A percentile compares a stretch with the other conserved stretches of the same genome.
phyloP scores from a whole-genome alignment of 2,797 vertebrate genomes.

The Phalloptychus januarius region DNA sequence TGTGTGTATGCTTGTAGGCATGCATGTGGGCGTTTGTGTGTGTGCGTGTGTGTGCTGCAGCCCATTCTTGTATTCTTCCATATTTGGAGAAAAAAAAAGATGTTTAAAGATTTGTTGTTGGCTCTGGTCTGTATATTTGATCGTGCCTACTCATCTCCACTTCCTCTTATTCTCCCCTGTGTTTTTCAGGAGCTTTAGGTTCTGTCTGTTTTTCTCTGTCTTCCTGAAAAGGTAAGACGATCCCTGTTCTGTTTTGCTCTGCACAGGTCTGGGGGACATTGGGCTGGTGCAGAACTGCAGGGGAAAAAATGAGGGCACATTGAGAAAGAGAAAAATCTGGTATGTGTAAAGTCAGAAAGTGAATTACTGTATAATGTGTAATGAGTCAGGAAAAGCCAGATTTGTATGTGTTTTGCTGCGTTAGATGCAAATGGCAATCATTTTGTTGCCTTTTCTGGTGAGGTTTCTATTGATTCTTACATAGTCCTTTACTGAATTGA shows the following conservation, averaged over 20 bases:
- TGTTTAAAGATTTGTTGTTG: background rate
- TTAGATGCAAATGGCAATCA: background rate
- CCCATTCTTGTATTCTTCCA: background rate
- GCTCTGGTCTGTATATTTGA: background rate
- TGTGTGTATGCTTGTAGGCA: too few species aligned
- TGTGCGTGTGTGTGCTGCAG: background rate
- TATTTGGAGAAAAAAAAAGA: background rate
- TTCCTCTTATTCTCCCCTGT: constrained; percentile 59
- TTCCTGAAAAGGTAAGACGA: constrained; percentile 81
- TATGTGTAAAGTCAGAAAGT: constrained; percentile 14
- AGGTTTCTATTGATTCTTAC: background rate
- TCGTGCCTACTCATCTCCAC: constrained; percentile 18
- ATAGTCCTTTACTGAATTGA: background rate
- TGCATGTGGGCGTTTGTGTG: too few species aligned
- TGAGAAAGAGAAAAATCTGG: constrained; percentile 19
- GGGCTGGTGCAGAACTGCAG: constrained; percentile 36
- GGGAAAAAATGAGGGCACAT: constrained; percentile 18
- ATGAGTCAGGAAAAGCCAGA: constrained; percentile 1
- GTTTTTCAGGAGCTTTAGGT: constrained; percentile 74
- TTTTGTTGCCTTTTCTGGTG: background rate
- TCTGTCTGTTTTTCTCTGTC: constrained; percentile 60
- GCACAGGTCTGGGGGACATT: constrained; percentile 68
- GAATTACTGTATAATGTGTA: constrained; percentile 14
- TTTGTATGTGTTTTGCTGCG: background rate
- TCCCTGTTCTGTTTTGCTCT: constrained; percentile 61